Base-by-base conservation (phyloP, 2,113 vertebrate species). In the Podarcis muralis region DNA sequence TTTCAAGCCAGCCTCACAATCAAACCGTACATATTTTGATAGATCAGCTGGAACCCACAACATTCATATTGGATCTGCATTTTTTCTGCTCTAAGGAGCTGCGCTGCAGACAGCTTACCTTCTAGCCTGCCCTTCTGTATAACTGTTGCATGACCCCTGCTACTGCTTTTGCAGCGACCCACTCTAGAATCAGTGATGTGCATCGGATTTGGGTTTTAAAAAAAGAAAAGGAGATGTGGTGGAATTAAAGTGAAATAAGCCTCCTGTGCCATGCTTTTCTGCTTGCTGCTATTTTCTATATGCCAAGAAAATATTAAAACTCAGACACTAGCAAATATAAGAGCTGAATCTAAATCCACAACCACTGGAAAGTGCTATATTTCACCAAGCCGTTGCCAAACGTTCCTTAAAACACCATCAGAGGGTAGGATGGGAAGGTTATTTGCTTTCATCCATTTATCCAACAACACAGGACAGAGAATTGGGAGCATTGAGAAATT, bases 1-100 rank as follows among this genome's bases (percentile, higher is more conserved):
- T 93, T 90, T 93, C 94, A 93, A 74, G 57, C 88, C 78, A 89
- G 84, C 30, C 30, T 76, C 30, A 69, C 71, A 23, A 68, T 88
- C 35, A 84, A 85, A 68, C 48, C 77, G 20, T 75, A 6, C n/a
- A 87, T 20, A 84, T 22, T 53, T 30, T 90, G 57, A 2, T 40
- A 1, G 6, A 80, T 85, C 84, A 89, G 87, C 86, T 57, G 78
- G 69, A 90, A 11, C 69, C 87, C n/a, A 27, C 91, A 15, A 85
- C 90, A 81, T 83, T 84, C 3, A 80, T 78, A 69, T 16, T 3
- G 1, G 80, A 87, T 86, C 15, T 77, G 85, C 81, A 76, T 87
- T 87, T 82, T 22, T 59, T 35, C 23, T 30, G 22, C 74, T 79
- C 57, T 86, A 92, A 62, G 20, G 83, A 89, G 90, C 71, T 81